These are phyloP conservation scores for Drosophila repleta DNA, from an alignment of 1,140 invertebrate genomes.

Conservation along the genomic window DNA sequence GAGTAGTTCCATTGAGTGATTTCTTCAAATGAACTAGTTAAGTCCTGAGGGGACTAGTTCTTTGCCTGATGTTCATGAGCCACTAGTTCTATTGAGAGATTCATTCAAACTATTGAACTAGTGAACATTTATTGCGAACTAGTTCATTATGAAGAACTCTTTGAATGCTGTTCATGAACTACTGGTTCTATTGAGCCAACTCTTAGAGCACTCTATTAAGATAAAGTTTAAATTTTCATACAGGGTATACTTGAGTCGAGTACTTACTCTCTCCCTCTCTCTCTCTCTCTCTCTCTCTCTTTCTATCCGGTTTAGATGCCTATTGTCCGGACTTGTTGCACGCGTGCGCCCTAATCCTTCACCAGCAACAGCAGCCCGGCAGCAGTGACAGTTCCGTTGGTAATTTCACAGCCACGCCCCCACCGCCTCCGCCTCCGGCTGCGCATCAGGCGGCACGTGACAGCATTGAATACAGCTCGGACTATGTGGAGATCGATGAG, in stretches of 20 bases:
- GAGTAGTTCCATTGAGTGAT: too few relatives aligned
- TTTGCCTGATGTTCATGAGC: too few relatives aligned
- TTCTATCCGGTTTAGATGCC: slow-evolving; percentile 53
- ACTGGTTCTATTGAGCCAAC: too few relatives aligned
- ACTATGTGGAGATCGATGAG: slow-evolving; percentile 82
- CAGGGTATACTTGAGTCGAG: not conserved
- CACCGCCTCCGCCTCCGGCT: slow-evolving; percentile 15
- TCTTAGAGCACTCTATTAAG: not conserved
- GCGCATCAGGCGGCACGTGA: not conserved
- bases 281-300: not conserved
- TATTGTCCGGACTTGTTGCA: slow-evolving; percentile 81
- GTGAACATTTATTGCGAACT: not conserved
- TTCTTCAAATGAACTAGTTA: too few relatives aligned
- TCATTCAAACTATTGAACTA: not conserved
- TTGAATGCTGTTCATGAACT: too few relatives aligned
- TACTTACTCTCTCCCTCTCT: not conserved
- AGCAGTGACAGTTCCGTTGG: slow-evolving; percentile 79
- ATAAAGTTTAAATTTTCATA: not conserved
- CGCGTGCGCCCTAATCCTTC: slow-evolving; percentile 75
- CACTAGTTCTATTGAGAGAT: not conserved
- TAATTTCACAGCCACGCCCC: slow-evolving; percentile 77
- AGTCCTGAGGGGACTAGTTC: too few relatives aligned
- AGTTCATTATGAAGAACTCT: not conserved
- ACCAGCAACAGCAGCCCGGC: slow-evolving; percentile 64
- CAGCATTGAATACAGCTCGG: slow-evolving; percentile 68